phyloP scores from a whole-genome alignment of 2,113 vertebrate species.

The Campylorhamphus procurvoides region DNA sequence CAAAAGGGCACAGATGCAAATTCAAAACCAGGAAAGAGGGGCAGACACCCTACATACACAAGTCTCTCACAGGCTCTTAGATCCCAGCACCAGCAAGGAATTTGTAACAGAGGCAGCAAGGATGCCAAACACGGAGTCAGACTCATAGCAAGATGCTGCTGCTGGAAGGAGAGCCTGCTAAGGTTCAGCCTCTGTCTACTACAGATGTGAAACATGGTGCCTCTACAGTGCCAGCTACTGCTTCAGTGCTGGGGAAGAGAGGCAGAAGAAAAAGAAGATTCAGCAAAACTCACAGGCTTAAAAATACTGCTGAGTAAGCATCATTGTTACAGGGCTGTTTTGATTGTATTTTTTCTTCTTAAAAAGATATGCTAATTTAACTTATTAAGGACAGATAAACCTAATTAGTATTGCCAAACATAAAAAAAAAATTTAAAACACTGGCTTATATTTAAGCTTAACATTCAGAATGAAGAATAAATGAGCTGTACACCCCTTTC shows the following conservation, averaged over 20 bases:
- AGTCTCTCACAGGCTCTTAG: background rate
- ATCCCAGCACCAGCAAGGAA: background rate
- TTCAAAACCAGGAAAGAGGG: background rate
- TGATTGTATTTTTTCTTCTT: background rate
- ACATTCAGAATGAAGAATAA: background rate
- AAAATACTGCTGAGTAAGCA: background rate
- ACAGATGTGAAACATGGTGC: background rate
- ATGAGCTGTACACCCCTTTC: background rate
- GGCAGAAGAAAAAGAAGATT: background rate
- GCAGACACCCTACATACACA: background rate
- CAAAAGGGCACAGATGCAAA: background rate
- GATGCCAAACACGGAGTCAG: background rate
- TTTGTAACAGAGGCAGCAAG: background rate
- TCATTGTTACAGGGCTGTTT: background rate
- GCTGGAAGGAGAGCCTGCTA: background rate
- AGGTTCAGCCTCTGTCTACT: background rate
- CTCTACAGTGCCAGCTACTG: background rate
- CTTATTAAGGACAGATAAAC: background rate
- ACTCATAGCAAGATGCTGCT: background rate
- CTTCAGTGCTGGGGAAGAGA: background rate
- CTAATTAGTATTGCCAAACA: background rate
- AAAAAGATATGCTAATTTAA: background rate
- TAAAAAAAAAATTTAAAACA: background rate
- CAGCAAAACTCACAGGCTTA: background rate
- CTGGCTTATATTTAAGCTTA: background rate